Evolutionary conservation across 1,140 invertebrate species (phyloP).

Genomic region (Macrobrachium nipponense): DNA sequence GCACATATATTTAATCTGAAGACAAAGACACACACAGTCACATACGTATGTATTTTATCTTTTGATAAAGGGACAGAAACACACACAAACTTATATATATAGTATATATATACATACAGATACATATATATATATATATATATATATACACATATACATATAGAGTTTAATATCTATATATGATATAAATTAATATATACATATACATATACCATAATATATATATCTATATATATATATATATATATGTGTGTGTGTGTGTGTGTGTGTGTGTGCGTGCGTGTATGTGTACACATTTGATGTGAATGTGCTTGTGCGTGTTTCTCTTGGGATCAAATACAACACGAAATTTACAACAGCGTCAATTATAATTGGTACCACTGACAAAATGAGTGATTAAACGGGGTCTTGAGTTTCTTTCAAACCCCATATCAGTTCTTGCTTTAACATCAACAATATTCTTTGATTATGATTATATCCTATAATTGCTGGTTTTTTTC

Average conservation of each 20-base stretch:
- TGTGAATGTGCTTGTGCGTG: neutral
- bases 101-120: neutral
- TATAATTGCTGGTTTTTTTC: too few relatives aligned
- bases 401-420: too few relatives aligned
- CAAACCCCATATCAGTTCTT: too few relatives aligned
- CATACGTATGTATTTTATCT: neutral
- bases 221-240: conserved; percentile 16
- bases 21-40: neutral
- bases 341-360: too few relatives aligned
- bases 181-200: neutral
- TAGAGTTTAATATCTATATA: neutral
- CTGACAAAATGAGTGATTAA: too few relatives aligned
- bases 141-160: conserved; percentile 4
- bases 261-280: neutral
- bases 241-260: neutral
- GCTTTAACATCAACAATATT: too few relatives aligned
- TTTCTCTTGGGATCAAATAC: too few relatives aligned
- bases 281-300: neutral
- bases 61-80: neutral
- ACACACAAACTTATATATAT: neutral
- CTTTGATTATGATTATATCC: too few relatives aligned
- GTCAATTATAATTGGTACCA: too few relatives aligned
- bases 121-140: neutral
- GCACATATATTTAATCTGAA: neutral
- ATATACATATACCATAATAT: conserved; percentile 13